Base-by-base conservation (phyloP, 1,140 invertebrate genomes). In the Himalopsyche phryganea region DNA sequence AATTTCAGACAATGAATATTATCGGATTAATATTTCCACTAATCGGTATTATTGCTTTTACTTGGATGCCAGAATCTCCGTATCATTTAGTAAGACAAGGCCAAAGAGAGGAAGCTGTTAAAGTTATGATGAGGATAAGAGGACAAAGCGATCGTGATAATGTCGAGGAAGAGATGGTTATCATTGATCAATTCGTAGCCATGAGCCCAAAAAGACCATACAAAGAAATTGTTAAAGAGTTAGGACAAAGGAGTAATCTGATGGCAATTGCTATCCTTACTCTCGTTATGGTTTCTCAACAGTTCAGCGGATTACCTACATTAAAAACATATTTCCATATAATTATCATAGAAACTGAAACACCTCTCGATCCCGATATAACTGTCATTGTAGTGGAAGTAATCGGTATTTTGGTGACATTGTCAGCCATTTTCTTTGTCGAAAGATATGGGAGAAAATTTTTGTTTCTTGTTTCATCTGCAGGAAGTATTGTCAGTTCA, bases 11-110 rank as follows among this genome's bases (percentile, higher is more conserved):
- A 9, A 18, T 50, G 6, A 19, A 35, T 32, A 36, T 14, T 14
- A 20, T 50, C 1, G 68, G 66, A 42, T 68, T 78, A 1, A 60
- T 79, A 1, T 80, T 84, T 58, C 85, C 85, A 0, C 58, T 85
- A 1, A 57, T 82, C 0, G 81, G 83, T 9, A 78, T 85, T 33
- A 40, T 76, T 0, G 74, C 80, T 1, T 72, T 87, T 0, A 80
- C 78, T 47, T 72, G 85, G 58, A 80, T 88, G 7, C 85, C 85
- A 0, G 86, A 88, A 69, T 85, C 82, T 64, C 85, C 86, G 1
- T 76, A 83, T 53, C 87, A 85, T 85, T 69, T 87, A 3, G 73
- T 77, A 70, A 76, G 70, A 0, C 80, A 82, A 65, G 77, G 80
- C 17, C 74, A 78, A n/a, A 64, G 78, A 14, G 60, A 69, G 5